Evolutionary conservation across 2,888 invertebrate genomes (phyloP).

Genomic region (Schizaphis graminum): DNA sequence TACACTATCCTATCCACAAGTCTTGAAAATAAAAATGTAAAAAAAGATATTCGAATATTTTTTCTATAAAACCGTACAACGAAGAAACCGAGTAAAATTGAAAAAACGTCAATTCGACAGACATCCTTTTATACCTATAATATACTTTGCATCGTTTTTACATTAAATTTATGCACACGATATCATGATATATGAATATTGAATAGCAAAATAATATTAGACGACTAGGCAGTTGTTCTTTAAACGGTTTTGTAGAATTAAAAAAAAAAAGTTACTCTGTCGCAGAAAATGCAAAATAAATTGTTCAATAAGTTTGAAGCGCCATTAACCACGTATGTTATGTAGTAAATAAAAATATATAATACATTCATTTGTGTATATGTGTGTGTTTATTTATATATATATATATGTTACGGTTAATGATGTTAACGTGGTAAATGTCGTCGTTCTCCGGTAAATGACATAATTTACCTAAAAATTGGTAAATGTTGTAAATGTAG

Average conservation of each 20-base stretch:
- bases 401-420: too few species aligned
- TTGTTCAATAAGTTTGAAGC: not conserved
- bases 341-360: not conserved
- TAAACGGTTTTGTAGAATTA: not conserved
- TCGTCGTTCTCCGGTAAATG: too few species aligned
- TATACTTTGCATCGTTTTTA: not conserved
- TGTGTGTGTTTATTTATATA: too few species aligned
- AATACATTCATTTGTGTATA: not conserved
- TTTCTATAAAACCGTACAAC: not conserved
- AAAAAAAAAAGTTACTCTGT: not conserved
- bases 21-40: not conserved
- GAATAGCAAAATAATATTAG: not conserved
- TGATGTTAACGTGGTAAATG: too few species aligned
- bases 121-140: not conserved
- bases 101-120: not conserved
- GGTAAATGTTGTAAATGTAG: too few species aligned
- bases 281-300: not conserved
- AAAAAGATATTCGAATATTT: not conserved
- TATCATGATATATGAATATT: not conserved
- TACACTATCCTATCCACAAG: not conserved
- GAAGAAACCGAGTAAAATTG: not conserved
- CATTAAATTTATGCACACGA: not conserved
- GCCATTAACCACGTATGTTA: not conserved
- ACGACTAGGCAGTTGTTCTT: not conserved
- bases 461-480: too few species aligned